These are phyloP conservation scores for Lissonota sp. DNA, from an alignment of 2,888 invertebrate species.

Conservation along the genomic window DNA sequence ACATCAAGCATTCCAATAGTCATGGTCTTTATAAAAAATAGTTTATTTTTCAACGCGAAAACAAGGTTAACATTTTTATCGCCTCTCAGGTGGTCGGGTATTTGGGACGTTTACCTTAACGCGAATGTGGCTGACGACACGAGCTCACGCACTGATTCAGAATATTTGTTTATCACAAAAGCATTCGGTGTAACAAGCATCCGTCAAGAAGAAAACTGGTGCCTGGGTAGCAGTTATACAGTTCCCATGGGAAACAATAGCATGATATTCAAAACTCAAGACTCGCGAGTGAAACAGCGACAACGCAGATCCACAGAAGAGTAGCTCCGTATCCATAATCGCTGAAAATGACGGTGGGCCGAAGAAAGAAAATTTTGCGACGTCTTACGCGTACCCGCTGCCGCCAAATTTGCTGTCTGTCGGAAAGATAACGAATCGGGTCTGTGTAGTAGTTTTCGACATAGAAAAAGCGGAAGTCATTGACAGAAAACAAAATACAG, in stretches of 20 bases:
- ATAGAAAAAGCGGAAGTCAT: slow-evolving; percentile 50
- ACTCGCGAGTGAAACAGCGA: slow-evolving; percentile 52
- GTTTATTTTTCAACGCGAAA: too few relatives aligned
- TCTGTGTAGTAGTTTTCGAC: slow-evolving; percentile 86
- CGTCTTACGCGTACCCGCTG: slow-evolving; percentile 48
- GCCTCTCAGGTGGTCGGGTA: too few relatives aligned
- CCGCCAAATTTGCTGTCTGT: slow-evolving; percentile 52
- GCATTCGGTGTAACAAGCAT: neutral
- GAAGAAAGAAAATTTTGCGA: slow-evolving; percentile 29
- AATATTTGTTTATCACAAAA: too few relatives aligned
- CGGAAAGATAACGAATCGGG: slow-evolving; percentile 40
- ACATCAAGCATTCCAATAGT: too few relatives aligned
- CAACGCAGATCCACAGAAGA: slow-evolving; percentile 48
- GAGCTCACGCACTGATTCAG: too few relatives aligned
- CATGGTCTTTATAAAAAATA: too few relatives aligned
- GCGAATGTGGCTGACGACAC: too few relatives aligned
- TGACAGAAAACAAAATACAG: slow-evolving; percentile 27
- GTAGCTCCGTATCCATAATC: neutral
- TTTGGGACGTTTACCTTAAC: too few relatives aligned
- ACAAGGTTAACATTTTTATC: too few relatives aligned
- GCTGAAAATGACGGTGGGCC: slow-evolving; percentile 13
- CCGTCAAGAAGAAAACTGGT: slow-evolving; percentile 40
- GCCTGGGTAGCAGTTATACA: slow-evolving; percentile 60
- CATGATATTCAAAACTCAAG: slow-evolving; percentile 47
- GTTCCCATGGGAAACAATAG: slow-evolving; percentile 52